Percentiles rank a stretch among this genome's conserved stretches.
Conservation (phyloP, 2,888 invertebrate species). For the Diaperis boleti region DNA sequence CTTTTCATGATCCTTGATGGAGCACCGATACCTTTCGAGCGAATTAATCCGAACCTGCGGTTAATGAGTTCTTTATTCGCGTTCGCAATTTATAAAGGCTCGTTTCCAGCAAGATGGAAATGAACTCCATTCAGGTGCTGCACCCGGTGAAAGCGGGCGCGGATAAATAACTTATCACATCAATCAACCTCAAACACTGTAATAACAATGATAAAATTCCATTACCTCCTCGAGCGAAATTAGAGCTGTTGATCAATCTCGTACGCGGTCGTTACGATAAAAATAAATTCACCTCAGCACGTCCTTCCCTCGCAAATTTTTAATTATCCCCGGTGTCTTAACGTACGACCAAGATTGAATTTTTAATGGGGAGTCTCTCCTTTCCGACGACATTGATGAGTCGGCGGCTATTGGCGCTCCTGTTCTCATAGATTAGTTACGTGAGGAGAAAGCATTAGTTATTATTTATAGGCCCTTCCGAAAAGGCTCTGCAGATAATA, state of each 20-base stretch:
- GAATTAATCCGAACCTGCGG: constrained; percentile 22
- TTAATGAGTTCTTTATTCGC: constrained; percentile 29
- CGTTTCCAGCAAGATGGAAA: neutral
- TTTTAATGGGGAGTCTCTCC: constrained; percentile 57
- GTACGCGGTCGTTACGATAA: too few relatives aligned
- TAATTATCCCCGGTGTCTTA: neutral
- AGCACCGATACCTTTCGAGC: constrained; percentile 9
- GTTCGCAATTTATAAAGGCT: neutral
- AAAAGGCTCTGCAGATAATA: constrained; percentile 57
- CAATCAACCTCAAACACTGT: too few relatives aligned
- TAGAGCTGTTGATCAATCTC: too few relatives aligned
- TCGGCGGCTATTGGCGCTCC: constrained; percentile 64
- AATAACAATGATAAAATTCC: too few relatives aligned
- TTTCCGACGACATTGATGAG: constrained; percentile 59
- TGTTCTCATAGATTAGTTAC: constrained; percentile 65
- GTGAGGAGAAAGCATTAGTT: constrained; percentile 65
- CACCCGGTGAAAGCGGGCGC: neutral
- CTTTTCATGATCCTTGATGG: constrained; percentile 17
- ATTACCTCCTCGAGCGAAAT: too few relatives aligned
- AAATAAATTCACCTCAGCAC: too few relatives aligned
- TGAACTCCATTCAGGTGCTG: neutral
- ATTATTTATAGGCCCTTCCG: constrained; percentile 62
- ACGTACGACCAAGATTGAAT: constrained; percentile 44
- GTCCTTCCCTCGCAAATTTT: too few relatives aligned
- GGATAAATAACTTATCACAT: constrained; percentile 6